Evolutionary conservation across 1,140 invertebrate genomes (phyloP), one percentile per base, ranked within the genome.

Genomic region (Plodia interpunctella): DNA sequence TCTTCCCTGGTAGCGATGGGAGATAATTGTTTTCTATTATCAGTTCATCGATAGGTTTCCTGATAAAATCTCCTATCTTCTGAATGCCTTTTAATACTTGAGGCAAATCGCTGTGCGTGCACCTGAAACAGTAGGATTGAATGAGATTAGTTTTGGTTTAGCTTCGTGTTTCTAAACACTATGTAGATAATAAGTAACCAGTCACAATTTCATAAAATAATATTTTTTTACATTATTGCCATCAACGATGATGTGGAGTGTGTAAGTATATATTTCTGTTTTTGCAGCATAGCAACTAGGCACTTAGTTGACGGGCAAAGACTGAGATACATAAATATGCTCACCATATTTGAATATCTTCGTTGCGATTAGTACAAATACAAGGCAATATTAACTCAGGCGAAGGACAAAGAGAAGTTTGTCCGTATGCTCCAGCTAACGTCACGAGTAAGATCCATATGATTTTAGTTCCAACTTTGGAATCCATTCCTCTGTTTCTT

Each of bases 11-110:
- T 15, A 97, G 68, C 3, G 95, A 94, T 1, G 95, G 95, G 44
- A 97, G 80, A 68, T 95, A 94, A 80, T 97, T 97, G 69, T 96
- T 96, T 87, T 97, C 96, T 62, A 97, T 90, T 51, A 97, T 96
- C 49, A 97, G 73, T 75, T 97, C 96, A 76, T 96, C 96, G 59
- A 97, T 94, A 9, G 94, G 93, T 44, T 91, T 92, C 54, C 91
- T 92, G 18, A 95, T 85, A 55, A 93, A 91, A 50, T 94, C 91
- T 55, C 94, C 93, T 20, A 96, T 91, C 10, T 93, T 91, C 64
- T 94, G 93, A 9, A 97, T 78, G 8, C 94, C 94, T 68, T 94
- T 93, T 55, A 94, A 80, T 2, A 96, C 94, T 73, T 92, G 93
- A 0, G 93, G 92, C 57, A 96, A 87, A 68, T 96, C 95, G 88